Conservation (phyloP, 1,140 invertebrate genomes). For the Heterodera carotae region DNA sequence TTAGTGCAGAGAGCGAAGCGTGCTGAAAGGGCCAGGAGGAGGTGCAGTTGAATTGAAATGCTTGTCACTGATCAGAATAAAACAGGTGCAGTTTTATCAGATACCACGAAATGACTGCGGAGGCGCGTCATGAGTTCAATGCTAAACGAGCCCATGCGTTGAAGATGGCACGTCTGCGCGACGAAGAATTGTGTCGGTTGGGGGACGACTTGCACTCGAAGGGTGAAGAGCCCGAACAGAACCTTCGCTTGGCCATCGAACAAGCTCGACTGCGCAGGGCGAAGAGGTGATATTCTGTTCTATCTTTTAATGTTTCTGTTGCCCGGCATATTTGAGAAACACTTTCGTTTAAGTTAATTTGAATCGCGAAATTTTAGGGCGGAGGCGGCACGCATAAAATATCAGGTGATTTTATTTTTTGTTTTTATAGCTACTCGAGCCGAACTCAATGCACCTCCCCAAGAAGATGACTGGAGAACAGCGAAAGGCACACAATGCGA, state of each 20-base stretch:
- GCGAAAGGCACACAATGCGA: constrained; percentile 38
- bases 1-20: constrained; percentile 33
- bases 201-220: constrained; percentile 29
- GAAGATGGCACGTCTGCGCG: constrained; percentile 32
- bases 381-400: constrained; percentile 32
- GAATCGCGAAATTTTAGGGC: constrained; percentile 8
- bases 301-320: too few species aligned
- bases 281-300: not conserved
- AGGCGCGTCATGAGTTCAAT: constrained; percentile 37
- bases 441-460: constrained; percentile 4
- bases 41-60: not conserved
- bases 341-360: not conserved
- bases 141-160: constrained; percentile 34
- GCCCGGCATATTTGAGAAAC: too few species aligned
- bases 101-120: constrained; percentile 40
- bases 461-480: constrained; percentile 30
- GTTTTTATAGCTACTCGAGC: not conserved
- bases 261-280: constrained; percentile 30
- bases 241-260: constrained; percentile 27
- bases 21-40: constrained; percentile 30
- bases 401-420: constrained; percentile 28
- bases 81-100: constrained; percentile 19
- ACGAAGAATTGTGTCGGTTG: constrained; percentile 34
- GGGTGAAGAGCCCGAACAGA: constrained; percentile 15
- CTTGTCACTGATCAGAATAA: not conserved